phyloP scores from a whole-genome alignment of 1,140 invertebrate species.

The Sitodiplosis mosellana region DNA sequence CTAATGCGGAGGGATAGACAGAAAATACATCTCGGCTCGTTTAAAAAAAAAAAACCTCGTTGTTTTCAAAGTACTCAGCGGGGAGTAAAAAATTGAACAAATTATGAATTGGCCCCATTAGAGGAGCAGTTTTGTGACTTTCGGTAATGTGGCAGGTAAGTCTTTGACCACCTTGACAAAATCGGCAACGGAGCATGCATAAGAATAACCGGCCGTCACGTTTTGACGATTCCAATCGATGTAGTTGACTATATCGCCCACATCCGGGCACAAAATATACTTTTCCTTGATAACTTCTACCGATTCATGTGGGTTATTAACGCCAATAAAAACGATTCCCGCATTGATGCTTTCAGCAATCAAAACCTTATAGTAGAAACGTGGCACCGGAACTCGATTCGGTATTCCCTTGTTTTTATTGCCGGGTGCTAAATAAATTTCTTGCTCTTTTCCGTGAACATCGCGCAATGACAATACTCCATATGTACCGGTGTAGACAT shows the following conservation, averaged over 20 bases:
- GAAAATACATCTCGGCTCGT: no score
- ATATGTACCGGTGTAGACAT: conserved; percentile 33
- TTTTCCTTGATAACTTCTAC: conserved; percentile 17
- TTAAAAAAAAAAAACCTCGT: no score
- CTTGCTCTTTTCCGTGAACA: conserved; percentile 14
- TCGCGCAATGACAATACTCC: conserved; percentile 28
- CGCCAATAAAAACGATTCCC: conserved; percentile 37
- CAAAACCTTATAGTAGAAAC: conserved; percentile 40
- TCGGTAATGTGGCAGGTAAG: conserved; percentile 8
- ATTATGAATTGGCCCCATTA: no score
- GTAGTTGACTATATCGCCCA: conserved; percentile 29
- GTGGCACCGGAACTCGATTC: conserved; percentile 29
- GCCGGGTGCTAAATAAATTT: conserved; percentile 29
- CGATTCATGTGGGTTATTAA: conserved; percentile 46
- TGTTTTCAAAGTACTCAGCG: no score
- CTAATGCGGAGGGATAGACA: no score
- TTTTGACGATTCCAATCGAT: conserved; percentile 29
- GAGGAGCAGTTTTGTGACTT: no score
- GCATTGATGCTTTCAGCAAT: conserved; percentile 29
- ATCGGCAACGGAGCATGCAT: conserved; percentile 41
- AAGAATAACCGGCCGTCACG: conserved; percentile 37
- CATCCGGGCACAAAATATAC: conserved; percentile 31
- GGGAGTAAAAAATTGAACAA: no score
- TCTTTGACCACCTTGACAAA: conserved; percentile 32
- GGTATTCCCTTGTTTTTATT: conserved; percentile 16